phyloP scores from a whole-genome alignment of 2,797 vertebrate species.

The Poecilia velifera region DNA sequence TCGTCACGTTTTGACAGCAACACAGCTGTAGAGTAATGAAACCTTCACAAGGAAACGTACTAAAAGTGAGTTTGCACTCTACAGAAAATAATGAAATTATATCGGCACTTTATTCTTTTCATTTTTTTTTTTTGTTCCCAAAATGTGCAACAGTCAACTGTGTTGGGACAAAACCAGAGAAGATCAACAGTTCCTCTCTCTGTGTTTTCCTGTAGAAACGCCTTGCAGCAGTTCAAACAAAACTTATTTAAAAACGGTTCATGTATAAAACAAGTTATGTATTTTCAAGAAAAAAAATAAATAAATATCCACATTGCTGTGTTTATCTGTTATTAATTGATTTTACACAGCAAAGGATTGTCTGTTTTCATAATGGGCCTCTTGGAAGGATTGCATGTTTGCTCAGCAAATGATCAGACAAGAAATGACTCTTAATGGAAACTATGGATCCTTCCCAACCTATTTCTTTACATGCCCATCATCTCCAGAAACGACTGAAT shows the following conservation, averaged over 20 bases:
- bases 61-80: not conserved
- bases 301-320: conserved; percentile 26
- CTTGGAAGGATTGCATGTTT: conserved; percentile 70
- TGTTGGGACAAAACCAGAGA: not conserved
- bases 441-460: conserved; percentile 77
- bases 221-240: not conserved
- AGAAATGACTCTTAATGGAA: conserved; percentile 81
- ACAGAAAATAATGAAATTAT: not conserved
- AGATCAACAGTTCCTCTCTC: not conserved
- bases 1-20: too few relatives aligned
- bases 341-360: conserved; percentile 66
- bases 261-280: conserved; percentile 38
- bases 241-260: conserved; percentile 17
- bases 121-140: too few relatives aligned
- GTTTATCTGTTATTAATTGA: conserved; percentile 64
- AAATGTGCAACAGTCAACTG: not conserved
- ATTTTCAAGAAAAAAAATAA: conserved; percentile 47
- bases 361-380: conserved; percentile 66
- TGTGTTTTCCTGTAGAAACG: not conserved
- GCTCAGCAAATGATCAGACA: conserved; percentile 78
- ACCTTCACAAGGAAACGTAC: too few relatives aligned
- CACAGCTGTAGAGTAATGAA: too few relatives aligned
- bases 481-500: conserved; percentile 64
- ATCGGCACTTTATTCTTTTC: not conserved
- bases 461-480: conserved; percentile 41